Base-by-base conservation (phyloP, 2,888 invertebrate genomes). In the Kuschelorhynchus macadamiae region DNA sequence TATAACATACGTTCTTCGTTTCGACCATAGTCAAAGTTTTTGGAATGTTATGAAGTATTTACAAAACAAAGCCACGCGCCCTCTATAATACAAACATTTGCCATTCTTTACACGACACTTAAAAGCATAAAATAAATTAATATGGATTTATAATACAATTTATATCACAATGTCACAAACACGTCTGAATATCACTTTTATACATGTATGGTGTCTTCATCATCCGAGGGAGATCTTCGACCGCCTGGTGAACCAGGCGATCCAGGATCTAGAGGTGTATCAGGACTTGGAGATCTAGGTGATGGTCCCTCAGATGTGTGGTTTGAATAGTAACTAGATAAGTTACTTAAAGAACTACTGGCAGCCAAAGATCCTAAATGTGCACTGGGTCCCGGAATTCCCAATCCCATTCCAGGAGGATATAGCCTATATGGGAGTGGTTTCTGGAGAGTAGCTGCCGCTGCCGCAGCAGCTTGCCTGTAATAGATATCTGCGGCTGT, bases 401-500 rank as follows among this genome's bases (percentile, higher is more conserved):
- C 90, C 47, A 86, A 77, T 73, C 89, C 85, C 81, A 89, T 87
- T 52, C 88, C 86, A 1, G 88, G 88, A 52, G 86, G 90, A 80
- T 83, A 89, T 52, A 85, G 79, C 82, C 91, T 86, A 85, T 94
- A 94, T 73, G 95, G 94, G 80, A 96, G 86, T 1, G 96, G 96
- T 83, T 95, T 95, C 83, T 95, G 95, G 76, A 96, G 86, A 65
- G 92, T 92, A 2, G 86, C 87, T 8, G 93, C 93, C 0, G 90
- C 90, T 2, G 92, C 89, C 0, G 90, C 92, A 0, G 92, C 92
- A 0, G 93, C 92, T 78, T 94, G 94, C 16, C 93, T 87, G 84
- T 94, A 95, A 82, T 94, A 94, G 46, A 94, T 85, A 79, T 94
- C 94, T 9, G 91, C 90, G 3, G 91, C 89, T 66, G 90, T 89